Percentiles rank a stretch among this genome's conserved stretches.
Conservation (phyloP, 2,888 invertebrate genomes). For the Leucophenga montana region DNA sequence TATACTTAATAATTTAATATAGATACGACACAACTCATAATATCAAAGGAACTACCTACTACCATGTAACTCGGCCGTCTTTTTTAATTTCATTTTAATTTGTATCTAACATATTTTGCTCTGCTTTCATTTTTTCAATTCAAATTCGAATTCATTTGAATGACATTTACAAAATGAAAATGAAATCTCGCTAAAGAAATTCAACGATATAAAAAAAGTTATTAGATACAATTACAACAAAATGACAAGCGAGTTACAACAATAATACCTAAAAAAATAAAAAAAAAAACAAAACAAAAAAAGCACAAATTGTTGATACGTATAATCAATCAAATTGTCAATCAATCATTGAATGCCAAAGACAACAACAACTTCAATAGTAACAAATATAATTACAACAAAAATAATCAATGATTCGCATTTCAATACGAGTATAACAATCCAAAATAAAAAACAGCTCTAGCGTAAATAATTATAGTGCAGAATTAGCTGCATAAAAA, state of each 20-base stretch:
- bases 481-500: too few species aligned
- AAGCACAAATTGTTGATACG: slow-evolving; percentile 29
- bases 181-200: neutral
- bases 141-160: neutral
- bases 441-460: slow-evolving; percentile 7
- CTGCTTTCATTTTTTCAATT: too few species aligned
- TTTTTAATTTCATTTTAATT: neutral
- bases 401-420: slow-evolving; percentile 25
- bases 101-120: too few species aligned
- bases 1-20: too few species aligned
- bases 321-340: slow-evolving; percentile 65
- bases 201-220: slow-evolving; percentile 4
- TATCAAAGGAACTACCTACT: neutral
- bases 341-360: slow-evolving; percentile 55
- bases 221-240: neutral
- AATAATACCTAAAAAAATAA: too few species aligned
- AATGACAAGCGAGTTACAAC: neutral
- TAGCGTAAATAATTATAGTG: neutral
- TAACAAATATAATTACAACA: slow-evolving; percentile 29
- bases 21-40: neutral
- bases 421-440: slow-evolving; percentile 42
- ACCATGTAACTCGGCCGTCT: too few species aligned
- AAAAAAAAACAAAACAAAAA: too few species aligned
- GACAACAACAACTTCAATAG: slow-evolving; percentile 37
- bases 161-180: slow-evolving; percentile 6